Base-by-base conservation (phyloP, 2,113 vertebrate genomes). In the Sorex fumeus region DNA sequence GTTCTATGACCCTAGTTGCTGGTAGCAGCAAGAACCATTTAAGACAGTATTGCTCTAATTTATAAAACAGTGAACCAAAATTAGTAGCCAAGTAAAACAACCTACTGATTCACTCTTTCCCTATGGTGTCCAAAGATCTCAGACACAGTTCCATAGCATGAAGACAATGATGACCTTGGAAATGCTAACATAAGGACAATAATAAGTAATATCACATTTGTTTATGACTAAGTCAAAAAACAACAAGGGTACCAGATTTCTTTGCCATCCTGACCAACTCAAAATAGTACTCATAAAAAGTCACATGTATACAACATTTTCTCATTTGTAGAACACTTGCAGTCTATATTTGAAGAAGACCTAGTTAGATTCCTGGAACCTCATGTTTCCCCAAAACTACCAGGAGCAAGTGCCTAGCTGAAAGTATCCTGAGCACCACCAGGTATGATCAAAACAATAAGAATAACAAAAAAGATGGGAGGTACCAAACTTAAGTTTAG, bases 31-130 rank as follows among this genome's bases (percentile, higher is more conserved):
- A 91, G 43, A 89, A 67, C 50, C 32, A 64, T 91, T 93, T 69
- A 78, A 80, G 75, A 86, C 91, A 95, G 19, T 80, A 89, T 50
- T 72, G 77, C 93, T 57, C 76, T 96, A 88, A 94, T 94, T 86
- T 92, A 85, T 87, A 76, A 90, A 95, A 77, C 60, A 93, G 62
- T 83, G 40, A 80, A 70, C 62, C 80, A 96, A 94, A 95, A 93
- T 94, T 94, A 96, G 91, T 76, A 91, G 88, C 30, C 83, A 94
- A 95, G 40, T 69, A 62, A 74, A 95, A 94, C 50, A 93, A 79
- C 8, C 66, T 45, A 76, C 71, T 93, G 92, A 93, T 86, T 95
- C 92, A 95, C 43, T 90, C 83, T 92, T 96, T 78, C 72, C 86
- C 45, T 80, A 4, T 6, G 90, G 71, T 92, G 69, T 95, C 67